Base-by-base conservation (phyloP, 2,797 vertebrate genomes). In the Urophycis tenuis region DNA sequence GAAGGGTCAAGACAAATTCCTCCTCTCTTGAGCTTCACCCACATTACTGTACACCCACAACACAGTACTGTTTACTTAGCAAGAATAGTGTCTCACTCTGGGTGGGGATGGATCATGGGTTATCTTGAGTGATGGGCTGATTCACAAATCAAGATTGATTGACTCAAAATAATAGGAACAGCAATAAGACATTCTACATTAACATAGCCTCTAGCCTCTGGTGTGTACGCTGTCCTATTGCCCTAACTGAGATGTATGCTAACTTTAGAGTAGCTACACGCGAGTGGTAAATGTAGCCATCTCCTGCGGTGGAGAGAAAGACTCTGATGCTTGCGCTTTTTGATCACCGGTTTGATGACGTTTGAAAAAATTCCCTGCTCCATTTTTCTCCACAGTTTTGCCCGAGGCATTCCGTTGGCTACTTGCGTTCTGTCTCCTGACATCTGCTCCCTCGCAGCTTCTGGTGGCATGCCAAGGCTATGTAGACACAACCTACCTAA, bases 381-480 rank as follows among this genome's bases (percentile, higher is more conserved):
- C 85, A 88, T 90, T 86, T 34, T 19, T 72, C 31, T 72, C 34
- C 33, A 72, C 9, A 72, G 71, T n/a, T 33, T 71, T 22, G 35
- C 71, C 75, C 1, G 15, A 74, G 78, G 86, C 84, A 83, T 87
- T 87, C 80, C 84, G 22, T 82, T 83, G 80, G 81, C 81, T 83
- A 86, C 84, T 80, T 84, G n/a, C 53, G n/a, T 25, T 87, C 83
- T 79, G 78, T 79, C 84, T 85, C 86, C n/a, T 67, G 90, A 90
- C 90, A 91, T 91, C 91, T 92, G 92, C 80, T 90, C 77, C 32
- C 78, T 85, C 71, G 78, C 39, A 60, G 19, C 71, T 39, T n/a
- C 70, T 84, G 74, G 32, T 73, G 15, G 78, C 79, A 83, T 81
- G 85, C 84, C 82, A 88, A 76, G 33, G 71, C 82, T 75, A 75